phyloP scores from a whole-genome alignment of 2,113 vertebrate species.

The Petromus typicus region DNA sequence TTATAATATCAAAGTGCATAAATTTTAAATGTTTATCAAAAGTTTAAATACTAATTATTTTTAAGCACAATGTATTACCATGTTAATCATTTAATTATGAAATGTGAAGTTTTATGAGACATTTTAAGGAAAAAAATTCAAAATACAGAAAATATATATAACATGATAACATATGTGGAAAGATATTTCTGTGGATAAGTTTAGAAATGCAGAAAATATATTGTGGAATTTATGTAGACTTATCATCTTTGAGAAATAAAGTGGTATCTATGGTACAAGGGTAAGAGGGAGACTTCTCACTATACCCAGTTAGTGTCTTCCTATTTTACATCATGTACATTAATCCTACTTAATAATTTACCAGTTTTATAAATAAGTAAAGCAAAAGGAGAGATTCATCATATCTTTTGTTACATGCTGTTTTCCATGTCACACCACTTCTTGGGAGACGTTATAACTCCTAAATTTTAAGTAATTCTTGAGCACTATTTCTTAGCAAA shows the following conservation, averaged over 20 bases:
- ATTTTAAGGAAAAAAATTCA: not conserved
- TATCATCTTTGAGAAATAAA: not conserved
- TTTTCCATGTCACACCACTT: not conserved
- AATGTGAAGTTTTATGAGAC: not conserved
- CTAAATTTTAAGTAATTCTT: constrained; percentile 14
- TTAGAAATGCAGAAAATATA: not conserved
- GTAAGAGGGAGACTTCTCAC: not conserved
- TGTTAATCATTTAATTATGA: not conserved
- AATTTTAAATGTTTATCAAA: not conserved
- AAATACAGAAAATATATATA: not conserved
- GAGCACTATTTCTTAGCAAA: not conserved
- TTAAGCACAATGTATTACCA: not conserved
- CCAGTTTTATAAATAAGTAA: not conserved
- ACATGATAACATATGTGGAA: not conserved
- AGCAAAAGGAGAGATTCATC: not conserved
- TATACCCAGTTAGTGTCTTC: not conserved
- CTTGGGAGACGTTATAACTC: not conserved
- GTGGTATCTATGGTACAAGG: not conserved
- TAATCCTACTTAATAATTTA: constrained; percentile 26
- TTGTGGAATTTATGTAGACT: not conserved
- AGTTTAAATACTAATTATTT: not conserved
- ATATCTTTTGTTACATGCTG: not conserved
- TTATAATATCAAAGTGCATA: constrained; percentile 4
- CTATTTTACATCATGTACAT: not conserved
- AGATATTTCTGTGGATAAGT: constrained; percentile 14